phyloP scores from a whole-genome alignment of 1,140 invertebrate genomes.

The Chelonus insularis region DNA sequence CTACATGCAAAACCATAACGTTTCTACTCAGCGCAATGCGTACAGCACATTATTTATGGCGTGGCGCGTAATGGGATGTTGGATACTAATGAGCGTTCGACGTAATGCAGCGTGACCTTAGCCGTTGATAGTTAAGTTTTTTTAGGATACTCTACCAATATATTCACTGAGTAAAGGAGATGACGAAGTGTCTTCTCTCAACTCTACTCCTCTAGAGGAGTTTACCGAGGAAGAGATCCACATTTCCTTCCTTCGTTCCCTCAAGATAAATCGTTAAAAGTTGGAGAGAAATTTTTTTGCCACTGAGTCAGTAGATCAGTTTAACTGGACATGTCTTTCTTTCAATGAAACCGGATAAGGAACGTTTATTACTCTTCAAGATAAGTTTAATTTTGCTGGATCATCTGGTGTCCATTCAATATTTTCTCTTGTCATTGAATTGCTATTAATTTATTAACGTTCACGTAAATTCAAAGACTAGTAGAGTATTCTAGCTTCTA shows the following conservation, averaged over 20 bases:
- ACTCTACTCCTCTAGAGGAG: not conserved
- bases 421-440: constrained; percentile 16
- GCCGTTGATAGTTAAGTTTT: not conserved
- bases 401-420: not conserved
- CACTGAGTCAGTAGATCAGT: constrained; percentile 13
- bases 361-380: constrained; percentile 8
- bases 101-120: constrained; percentile 35
- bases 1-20: constrained; percentile 25
- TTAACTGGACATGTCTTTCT: constrained; percentile 19
- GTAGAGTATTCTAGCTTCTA: not conserved
- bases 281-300: not conserved
- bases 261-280: not conserved
- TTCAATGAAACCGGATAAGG: constrained; percentile 5
- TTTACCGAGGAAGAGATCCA: not conserved
- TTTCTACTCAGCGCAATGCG: constrained; percentile 7
- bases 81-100: constrained; percentile 50
- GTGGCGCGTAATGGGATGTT: constrained; percentile 48
- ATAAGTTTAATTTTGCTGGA: not conserved
- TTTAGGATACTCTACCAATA: not conserved
- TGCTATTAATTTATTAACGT: not conserved
- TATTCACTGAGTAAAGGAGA: not conserved
- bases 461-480: no score
- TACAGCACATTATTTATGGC: constrained; percentile 47
- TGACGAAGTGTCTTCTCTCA: not conserved
- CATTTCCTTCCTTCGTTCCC: not conserved